Evolutionary conservation across 2,888 invertebrate genomes (phyloP), one percentile per base, ranked within the genome.

Genomic region (Steinernema hermaphroditum): DNA sequence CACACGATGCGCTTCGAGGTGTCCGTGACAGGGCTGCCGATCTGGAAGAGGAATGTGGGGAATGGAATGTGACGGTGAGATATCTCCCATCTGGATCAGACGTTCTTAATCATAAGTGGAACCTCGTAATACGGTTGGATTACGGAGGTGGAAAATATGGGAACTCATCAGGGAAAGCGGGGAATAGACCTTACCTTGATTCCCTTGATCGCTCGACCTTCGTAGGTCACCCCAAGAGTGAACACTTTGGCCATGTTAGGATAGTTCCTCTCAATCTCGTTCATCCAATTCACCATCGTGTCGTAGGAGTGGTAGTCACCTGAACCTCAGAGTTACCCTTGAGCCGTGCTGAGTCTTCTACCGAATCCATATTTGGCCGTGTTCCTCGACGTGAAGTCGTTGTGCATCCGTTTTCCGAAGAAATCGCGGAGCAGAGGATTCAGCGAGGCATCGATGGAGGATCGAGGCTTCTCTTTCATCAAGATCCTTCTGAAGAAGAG

Each of bases 241-340:
- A 85, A 80, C 9, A 81, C 81, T 37, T 75, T 75, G 0, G 86
- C 85, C 49, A 79, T 70, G 16, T 77, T 74, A n/a, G 86, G 86
- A 74, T 86, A 86, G 43, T 74, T 68, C 44, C 73, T 69, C 70
- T 82, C 82, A 68, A 85, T 82, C n/a, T 85, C 84, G 46, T 80
- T 75, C 81, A 85, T 74, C 82, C 83, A 85, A 19, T 78, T 72
- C 29, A 80, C 74, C 41, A 86, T 85, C 34, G 77, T 78, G n/a
- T 78, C 77, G 73, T 85, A 85, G 29, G 80, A 78, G 68, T 83
- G 83, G 70, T 85, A 85, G 50, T 85, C 85, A 22, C 85, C 84
- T 75, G 77, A 79, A 79, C 19, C 46, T n/a, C 46, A 9, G 8
- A 46, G n/a, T 19, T 43, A 9, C 22, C 22, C 4, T 19, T 43